These are phyloP conservation scores for Rhagophthalmus giganteus DNA, from an alignment of 2,888 invertebrate genomes.

Conservation along the genomic window DNA sequence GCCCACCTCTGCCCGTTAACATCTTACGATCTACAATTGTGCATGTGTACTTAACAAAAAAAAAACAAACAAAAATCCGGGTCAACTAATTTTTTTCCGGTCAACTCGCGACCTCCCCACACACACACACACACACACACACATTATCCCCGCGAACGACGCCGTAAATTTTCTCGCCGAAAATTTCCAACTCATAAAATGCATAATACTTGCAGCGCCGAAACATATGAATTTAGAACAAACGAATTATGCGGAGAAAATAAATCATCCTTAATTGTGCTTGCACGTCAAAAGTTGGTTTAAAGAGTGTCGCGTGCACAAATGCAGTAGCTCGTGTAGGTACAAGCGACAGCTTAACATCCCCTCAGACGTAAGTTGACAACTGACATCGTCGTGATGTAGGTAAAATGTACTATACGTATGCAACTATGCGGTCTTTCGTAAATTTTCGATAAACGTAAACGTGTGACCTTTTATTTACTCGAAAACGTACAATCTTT, in stretches of 20 bases:
- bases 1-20: too few relatives aligned
- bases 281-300: conserved; percentile 40
- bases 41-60: too few relatives aligned
- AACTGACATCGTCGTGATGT: conserved; percentile 33
- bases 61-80: too few relatives aligned
- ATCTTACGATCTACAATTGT: too few relatives aligned
- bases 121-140: too few relatives aligned
- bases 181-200: conserved; percentile 10
- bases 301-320: conserved; percentile 39
- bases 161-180: conserved; percentile 3
- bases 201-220: conserved; percentile 5
- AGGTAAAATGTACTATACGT: conserved; percentile 36
- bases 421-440: conserved; percentile 35
- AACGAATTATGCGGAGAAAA: conserved; percentile 36
- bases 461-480: conserved; percentile 5
- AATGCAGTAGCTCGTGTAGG: conserved; percentile 38
- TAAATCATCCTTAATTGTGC: conserved; percentile 38
- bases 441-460: too few relatives aligned
- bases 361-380: conserved; percentile 31
- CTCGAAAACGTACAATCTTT: not conserved
- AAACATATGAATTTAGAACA: conserved; percentile 17
- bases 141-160: not conserved
- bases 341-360: conserved; percentile 32
- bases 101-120: too few relatives aligned
- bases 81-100: too few relatives aligned